These are phyloP conservation scores for Lathamus discolor DNA, from an alignment of 2,113 vertebrate species.

Conservation along the genomic window DNA sequence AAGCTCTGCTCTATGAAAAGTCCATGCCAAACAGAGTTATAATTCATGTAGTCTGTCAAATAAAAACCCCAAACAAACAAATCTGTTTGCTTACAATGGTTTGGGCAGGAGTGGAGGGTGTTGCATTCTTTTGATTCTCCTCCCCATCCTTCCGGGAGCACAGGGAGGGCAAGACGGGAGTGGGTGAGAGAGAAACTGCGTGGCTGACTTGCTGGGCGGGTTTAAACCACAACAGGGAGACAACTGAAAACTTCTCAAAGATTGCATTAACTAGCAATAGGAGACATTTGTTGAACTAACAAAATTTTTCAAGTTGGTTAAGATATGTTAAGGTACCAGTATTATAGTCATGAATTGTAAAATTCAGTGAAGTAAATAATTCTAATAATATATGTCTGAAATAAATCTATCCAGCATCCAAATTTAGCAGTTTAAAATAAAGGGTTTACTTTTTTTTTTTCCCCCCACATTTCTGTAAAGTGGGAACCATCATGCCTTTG, in stretches of 20 bases:
- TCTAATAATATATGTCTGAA: neutral
- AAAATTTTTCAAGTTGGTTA: neutral
- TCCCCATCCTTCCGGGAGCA: no score
- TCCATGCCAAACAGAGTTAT: neutral
- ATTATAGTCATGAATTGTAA: neutral
- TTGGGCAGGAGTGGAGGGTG: no score
- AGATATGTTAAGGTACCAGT: neutral
- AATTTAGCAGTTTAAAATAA: neutral
- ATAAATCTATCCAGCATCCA: neutral
- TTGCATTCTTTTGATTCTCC: no score
- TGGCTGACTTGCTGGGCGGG: no score
- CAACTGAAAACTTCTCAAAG: neutral
- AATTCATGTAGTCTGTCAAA: neutral
- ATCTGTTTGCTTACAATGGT: no score
- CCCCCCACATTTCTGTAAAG: neutral
- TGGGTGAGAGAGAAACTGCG: no score
- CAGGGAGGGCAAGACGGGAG: no score
- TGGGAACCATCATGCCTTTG: neutral
- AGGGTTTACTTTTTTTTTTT: rapidly evolving
- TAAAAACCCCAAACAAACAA: no score
- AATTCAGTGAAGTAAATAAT: neutral
- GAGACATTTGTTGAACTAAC: neutral
- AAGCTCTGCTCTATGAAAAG: neutral
- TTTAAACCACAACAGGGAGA: neutral
- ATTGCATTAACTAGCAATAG: neutral